Evolutionary conservation across 2,797 vertebrate genomes (phyloP), one percentile per base, ranked within the genome.

Genomic region (Eurystomus glaucurus): DNA sequence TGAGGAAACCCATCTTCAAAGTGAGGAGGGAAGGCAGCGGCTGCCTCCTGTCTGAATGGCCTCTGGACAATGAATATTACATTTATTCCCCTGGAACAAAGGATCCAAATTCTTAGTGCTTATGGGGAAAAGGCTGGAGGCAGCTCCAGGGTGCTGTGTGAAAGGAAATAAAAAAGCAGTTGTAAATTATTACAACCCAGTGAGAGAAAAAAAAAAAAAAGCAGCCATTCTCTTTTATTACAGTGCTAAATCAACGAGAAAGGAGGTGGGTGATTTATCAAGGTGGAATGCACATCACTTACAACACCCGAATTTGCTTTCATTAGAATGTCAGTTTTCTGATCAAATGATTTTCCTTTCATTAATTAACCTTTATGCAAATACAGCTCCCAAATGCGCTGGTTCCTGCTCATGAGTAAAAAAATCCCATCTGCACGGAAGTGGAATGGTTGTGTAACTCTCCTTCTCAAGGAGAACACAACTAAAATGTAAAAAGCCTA

Each of bases 81-180:
- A 33, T 93, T 87, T 85, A 76, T 92, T 96, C 54, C 60, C 26
- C 12, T 23, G 45, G 64, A 71, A 89, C 25, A 54, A 91, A 88
- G 16, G 55, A 61, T 85, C 26, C 2, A 7, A 43, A 93, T 92
- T 77, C 86, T 82, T 85, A 33, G 39, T 43, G 26, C 83, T 96
- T 85, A 60, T 87, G 51, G 52, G n/a, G 48, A 45, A 92, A 93
- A 94, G 60, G 80, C 70, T 88, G 55, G 41, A 94, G 77, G 70
- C 46, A 93, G 88, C 92, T 92, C 60, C 64, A 85, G 77, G 85
- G 74, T 45, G 74, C 55, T 61, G 6, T 57, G 41, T 92, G 80
- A 97, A 91, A 87, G 57, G 83, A 93, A 93, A 91, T 94, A 77
- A 96, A 91, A 43, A 96, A 93, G 10, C 29, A 54, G 50, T 89